Conservation (phyloP, 2,797 vertebrate species). For the Chrosomus eos region DNA sequence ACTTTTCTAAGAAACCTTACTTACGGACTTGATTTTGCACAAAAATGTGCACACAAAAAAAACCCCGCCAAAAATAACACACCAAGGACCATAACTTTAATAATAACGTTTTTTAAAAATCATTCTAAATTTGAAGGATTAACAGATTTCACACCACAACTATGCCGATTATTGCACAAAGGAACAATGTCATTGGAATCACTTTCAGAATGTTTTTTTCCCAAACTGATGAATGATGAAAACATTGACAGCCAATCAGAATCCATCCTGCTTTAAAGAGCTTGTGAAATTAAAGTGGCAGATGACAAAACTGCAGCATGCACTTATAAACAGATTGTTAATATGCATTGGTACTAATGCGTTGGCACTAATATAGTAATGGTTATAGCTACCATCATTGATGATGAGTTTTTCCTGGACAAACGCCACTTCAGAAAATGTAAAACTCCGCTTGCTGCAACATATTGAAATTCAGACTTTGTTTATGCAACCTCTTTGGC, state of each 20-base stretch:
- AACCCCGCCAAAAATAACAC: not conserved
- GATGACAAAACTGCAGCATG: not conserved
- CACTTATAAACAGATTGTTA: not conserved
- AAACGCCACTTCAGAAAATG: not conserved
- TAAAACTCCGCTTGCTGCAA: not conserved
- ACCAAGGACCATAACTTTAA: not conserved
- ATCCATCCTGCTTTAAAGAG: not conserved
- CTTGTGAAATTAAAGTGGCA: not conserved
- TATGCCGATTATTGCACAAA: not conserved
- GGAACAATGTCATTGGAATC: not conserved
- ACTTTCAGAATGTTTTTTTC: not conserved
- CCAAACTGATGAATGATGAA: not conserved
- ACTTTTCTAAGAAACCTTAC: not conserved
- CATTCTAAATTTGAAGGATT: not conserved
- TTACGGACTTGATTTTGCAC: not conserved
- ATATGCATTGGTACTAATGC: not conserved
- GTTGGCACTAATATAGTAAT: not conserved
- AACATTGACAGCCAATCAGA: not conserved
- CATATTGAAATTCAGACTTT: conserved; percentile 11
- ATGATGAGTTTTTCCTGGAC: not conserved
- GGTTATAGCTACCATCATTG: not conserved
- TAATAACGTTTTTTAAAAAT: not conserved
- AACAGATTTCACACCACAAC: not conserved
- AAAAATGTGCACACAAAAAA: not conserved
- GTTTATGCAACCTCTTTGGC: conserved; percentile 39